Conservation (phyloP, 2,888 invertebrate genomes). For the Drosophila aldrichi region DNA sequence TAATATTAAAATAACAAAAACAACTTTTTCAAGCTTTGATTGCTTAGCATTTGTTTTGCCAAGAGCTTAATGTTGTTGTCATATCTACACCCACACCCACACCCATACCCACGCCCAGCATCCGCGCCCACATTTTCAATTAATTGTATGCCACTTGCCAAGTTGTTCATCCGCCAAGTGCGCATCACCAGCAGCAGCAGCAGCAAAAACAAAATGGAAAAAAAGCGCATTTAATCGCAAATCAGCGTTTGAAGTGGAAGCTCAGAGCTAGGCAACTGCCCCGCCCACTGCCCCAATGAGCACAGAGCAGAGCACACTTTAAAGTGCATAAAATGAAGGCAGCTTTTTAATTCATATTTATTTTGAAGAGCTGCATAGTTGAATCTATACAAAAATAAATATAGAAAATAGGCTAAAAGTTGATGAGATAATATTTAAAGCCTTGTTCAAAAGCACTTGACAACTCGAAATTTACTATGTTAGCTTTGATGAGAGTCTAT, state of each 20-base stretch:
- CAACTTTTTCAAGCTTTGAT: constrained; percentile 39
- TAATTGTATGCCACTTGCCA: constrained; percentile 60
- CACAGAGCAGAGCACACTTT: not conserved
- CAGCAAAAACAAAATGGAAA: not conserved
- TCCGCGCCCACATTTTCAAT: constrained; percentile 52
- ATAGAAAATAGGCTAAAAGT: not conserved
- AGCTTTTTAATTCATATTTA: constrained; percentile 20
- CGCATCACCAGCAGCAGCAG: constrained; percentile 29
- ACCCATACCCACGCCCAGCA: not conserved
- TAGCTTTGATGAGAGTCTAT: not conserved
- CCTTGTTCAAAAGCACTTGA: not conserved
- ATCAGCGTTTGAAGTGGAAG: constrained; percentile 25
- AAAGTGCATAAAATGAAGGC: constrained; percentile 5
- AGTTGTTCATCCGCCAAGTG: constrained; percentile 40
- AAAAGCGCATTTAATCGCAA: constrained; percentile 25
- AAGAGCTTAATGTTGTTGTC: constrained; percentile 53
- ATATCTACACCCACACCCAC: constrained; percentile 16
- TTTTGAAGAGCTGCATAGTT: constrained; percentile 1
- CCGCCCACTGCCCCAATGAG: constrained; percentile 7
- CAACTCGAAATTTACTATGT: not conserved
- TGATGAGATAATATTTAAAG: constrained; percentile 4
- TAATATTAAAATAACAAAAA: constrained; percentile 45
- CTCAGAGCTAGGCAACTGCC: constrained; percentile 21
- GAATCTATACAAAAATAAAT: constrained; percentile 6
- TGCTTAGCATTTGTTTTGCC: constrained; percentile 51